Evolutionary conservation across 2,888 invertebrate genomes (phyloP).

Genomic region (Athalia cordata): DNA sequence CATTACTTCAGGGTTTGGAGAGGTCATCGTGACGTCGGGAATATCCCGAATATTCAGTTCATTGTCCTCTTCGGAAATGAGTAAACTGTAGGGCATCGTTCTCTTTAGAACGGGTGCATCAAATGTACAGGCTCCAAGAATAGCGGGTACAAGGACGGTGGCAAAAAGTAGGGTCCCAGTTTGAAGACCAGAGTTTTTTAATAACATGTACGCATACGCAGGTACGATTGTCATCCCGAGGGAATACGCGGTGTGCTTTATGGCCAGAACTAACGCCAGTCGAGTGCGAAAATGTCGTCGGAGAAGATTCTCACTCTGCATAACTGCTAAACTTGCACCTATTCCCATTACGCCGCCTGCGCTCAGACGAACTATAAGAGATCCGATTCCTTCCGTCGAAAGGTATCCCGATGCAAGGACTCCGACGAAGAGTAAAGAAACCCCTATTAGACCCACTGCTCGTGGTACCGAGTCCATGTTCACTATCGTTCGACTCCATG

Average conservation of each 20-base stretch:
- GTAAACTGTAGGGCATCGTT: slow-evolving; percentile 58
- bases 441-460: slow-evolving; percentile 64
- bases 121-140: slow-evolving; percentile 59
- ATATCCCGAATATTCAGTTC: slow-evolving; percentile 53
- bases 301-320: slow-evolving; percentile 61
- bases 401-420: slow-evolving; percentile 66
- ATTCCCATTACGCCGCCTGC: slow-evolving; percentile 69
- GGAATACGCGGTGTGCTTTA: slow-evolving; percentile 61
- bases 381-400: slow-evolving; percentile 67
- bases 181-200: slow-evolving; percentile 55
- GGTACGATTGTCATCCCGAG: slow-evolving; percentile 61
- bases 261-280: slow-evolving; percentile 56
- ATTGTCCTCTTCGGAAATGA: slow-evolving; percentile 60
- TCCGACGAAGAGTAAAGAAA: slow-evolving; percentile 61
- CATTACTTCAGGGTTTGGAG: slow-evolving; percentile 3
- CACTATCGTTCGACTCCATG: slow-evolving; percentile 77
- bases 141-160: slow-evolving; percentile 60
- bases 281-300: slow-evolving; percentile 61
- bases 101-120: slow-evolving; percentile 51
- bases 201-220: slow-evolving; percentile 56
- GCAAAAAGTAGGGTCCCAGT: slow-evolving; percentile 61
- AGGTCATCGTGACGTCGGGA: slow-evolving; percentile 45
- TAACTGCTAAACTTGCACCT: slow-evolving; percentile 64
- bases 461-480: slow-evolving; percentile 65
- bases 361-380: slow-evolving; percentile 65